Base-by-base conservation (phyloP, 2,797 vertebrate species). In the Anisognathus igniventris region DNA sequence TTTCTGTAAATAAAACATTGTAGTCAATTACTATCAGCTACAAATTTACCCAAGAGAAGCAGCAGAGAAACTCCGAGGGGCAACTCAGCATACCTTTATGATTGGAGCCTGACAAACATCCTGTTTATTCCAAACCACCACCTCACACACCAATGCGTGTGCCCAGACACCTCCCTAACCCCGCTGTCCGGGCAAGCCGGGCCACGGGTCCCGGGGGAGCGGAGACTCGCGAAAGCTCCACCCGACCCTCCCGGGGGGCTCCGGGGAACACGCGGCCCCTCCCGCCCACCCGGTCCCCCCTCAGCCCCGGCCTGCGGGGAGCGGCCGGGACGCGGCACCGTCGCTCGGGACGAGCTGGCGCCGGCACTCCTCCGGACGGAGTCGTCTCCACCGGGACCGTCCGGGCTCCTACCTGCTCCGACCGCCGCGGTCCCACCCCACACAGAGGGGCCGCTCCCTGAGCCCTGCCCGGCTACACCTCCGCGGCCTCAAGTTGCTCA, bases 71-170 rank as follows among this genome's bases (percentile, higher is more conserved):
- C 45, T 77, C 86, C 31, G 16, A 54, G 30, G 39, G 8, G 11
- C n/a, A 51, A 8, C 6, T 37, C 3, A 33, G n/a, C 40, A 28
- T 24, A 30, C 61, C 40, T 86, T 76, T 2, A 39, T 0, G 6
- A 50, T 0, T 3, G 2, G 24, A 39, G 14, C 3, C 30, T 4
- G 45, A 70, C 47, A 86, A 83, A 50, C 35, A 67, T 3, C 56
- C 47, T 24, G 35, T 39, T 92, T 51, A 39, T 39, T 37, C 24
- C 30, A 2, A 33, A 12, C 8, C 7, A 28, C 13, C n/a, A 16
- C 39, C 39, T 53, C 22, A 22, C 0, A 12, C 6, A 40, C 0
- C 7, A 14, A 10, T 1, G 27, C 0, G 8, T 0, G 4, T 3
- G 8, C 2, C 3, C 72, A 21, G 11, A 14, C 40, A 31, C 23